A percentile compares a stretch with the other conserved stretches of the same genome.
phyloP scores from a whole-genome alignment of 1,140 invertebrate species.

The Conus ventricosus region DNA sequence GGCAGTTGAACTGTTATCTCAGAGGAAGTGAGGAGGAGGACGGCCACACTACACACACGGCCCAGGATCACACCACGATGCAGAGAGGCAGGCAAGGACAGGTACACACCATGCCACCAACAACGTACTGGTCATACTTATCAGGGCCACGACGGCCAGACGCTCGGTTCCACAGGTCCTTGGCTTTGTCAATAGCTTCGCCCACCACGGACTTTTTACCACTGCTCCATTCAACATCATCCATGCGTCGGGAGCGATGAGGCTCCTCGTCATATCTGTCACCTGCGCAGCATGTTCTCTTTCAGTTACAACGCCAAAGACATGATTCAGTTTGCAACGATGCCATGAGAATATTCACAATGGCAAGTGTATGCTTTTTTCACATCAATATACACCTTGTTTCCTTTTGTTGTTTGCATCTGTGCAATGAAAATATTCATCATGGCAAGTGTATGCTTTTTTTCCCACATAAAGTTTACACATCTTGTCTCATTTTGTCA shows the following conservation, averaged over 20 bases:
- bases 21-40: no score
- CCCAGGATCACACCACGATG: background rate
- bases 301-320: no score
- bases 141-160: slow-evolving; percentile 63
- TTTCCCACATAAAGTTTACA: no score
- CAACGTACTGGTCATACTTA: slow-evolving; percentile 49
- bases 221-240: slow-evolving; percentile 74
- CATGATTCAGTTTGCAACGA: no score
- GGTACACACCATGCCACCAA: slow-evolving; percentile 18
- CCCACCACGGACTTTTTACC: slow-evolving; percentile 71
- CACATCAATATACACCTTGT: no score
- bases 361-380: no score
- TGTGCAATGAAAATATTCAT: no score
- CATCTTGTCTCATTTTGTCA: no score
- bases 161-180: slow-evolving; percentile 69
- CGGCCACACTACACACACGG: background rate
- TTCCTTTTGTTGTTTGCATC: no score
- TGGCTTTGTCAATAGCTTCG: slow-evolving; percentile 74
- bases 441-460: no score
- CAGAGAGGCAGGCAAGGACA: background rate
- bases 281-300: slow-evolving; percentile 51
- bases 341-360: no score
- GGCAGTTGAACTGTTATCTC: no score
- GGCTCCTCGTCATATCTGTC: slow-evolving; percentile 71
- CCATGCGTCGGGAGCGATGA: slow-evolving; percentile 58